phyloP scores from a whole-genome alignment of 1,140 invertebrate species.

The Drosophila melanica region DNA sequence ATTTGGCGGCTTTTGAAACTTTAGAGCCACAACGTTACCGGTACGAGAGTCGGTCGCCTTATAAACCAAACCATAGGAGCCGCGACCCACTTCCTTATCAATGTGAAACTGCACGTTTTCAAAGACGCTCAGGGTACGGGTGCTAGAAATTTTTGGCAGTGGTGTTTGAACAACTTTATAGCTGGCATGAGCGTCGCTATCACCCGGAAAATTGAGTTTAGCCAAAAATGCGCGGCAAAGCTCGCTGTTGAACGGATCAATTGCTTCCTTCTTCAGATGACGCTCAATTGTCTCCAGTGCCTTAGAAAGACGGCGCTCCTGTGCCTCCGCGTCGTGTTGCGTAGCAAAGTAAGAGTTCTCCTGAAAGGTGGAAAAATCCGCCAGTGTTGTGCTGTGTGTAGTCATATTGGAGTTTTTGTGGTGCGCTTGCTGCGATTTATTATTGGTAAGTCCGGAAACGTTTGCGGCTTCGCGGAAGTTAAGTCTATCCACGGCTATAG shows the following conservation, averaged over 20 bases:
- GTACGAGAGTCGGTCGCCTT: constrained; percentile 85
- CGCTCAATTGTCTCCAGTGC: constrained; percentile 76
- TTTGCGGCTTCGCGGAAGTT: constrained; percentile 71
- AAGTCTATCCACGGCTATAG: constrained; percentile 68
- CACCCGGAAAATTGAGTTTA: constrained; percentile 85
- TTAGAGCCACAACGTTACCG: constrained; percentile 88
- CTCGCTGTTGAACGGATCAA: constrained; percentile 87
- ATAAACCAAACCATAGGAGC: constrained; percentile 90
- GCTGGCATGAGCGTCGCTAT: constrained; percentile 71
- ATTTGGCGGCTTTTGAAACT: constrained; percentile 91
- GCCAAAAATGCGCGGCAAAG: constrained; percentile 86
- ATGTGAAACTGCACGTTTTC: constrained; percentile 87
- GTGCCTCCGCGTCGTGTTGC: constrained; percentile 77
- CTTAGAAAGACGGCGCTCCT: constrained; percentile 74
- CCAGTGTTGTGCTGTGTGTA: constrained; percentile 11
- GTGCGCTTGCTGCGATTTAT: constrained; percentile 54
- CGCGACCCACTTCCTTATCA: constrained; percentile 90
- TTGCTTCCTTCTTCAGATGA: constrained; percentile 71
- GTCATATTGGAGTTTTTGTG: constrained; percentile 60
- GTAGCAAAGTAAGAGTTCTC: constrained; percentile 83
- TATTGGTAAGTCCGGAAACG: constrained; percentile 23
- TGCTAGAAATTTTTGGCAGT: constrained; percentile 84
- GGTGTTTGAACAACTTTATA: constrained; percentile 80
- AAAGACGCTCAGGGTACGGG: constrained; percentile 85
- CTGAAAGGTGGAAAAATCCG: constrained; percentile 81